Base-by-base conservation (phyloP, 1,140 invertebrate genomes). In the Aporrectodea caliginosa region DNA sequence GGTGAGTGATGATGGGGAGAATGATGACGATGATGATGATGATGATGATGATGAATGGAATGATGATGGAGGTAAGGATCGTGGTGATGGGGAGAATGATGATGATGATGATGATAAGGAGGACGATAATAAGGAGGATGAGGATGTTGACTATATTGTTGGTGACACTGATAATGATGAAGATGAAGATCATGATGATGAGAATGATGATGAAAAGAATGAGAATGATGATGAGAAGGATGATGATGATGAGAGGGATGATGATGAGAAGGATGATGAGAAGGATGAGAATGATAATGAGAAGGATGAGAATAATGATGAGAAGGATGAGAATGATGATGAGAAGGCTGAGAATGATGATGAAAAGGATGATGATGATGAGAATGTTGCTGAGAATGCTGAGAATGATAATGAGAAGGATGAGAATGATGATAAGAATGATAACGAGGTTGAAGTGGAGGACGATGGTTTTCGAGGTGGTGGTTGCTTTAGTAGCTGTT, bases 21-120 rank as follows among this genome's bases (percentile, higher is more conserved):
- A 58, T 58, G 16, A 16, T 43, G 58, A 74, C 33, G 32, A 58
- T 29, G 33, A 68, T 71, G 69, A 72, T 78, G 35, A 58, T 58
- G 43, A 58, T 58, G 43, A 58, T 58, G 43, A 58, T 58, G 43
- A 58, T 58, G 43, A 58, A 32, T 30, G 32, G 14, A 69, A 16
- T 16, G 30, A 71, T 35, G 31, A 58, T 32, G 32, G 29, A 14
- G 27, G 31, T 2, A 69, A n/a, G 6, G n/a, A 30, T 70, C 70
- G 32, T 27, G 32, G 32, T 29, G 1, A 32, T 33, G 16, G 22
- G 31, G n/a, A 22, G 6, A 58, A 58, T 22, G 6, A 58, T 12
- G 6, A 12, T 58, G 6, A 22, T 12, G 43, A 58, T 12, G 22
- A 58, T 58, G 43, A 12, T 58, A 22, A 58, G 6, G 22, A 58